Evolutionary conservation across 2,797 vertebrate genomes (phyloP).

Genomic region (Carapus acus): DNA sequence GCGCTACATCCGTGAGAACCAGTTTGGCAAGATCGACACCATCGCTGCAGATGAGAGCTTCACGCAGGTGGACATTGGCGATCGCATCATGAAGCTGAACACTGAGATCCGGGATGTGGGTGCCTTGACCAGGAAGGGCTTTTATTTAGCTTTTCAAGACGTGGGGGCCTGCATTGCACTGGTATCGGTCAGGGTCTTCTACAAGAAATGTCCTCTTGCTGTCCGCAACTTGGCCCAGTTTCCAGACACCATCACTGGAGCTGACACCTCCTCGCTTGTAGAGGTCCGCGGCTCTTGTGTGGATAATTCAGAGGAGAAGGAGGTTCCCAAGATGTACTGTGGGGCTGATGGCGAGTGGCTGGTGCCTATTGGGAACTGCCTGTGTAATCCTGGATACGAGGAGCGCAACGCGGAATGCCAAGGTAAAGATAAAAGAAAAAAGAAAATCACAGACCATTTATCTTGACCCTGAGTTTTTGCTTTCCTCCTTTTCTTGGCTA

Average conservation of each 20-base stretch:
- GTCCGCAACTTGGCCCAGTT: constrained; percentile 94
- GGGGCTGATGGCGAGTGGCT: constrained; percentile 97
- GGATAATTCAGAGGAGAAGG: constrained; percentile 94
- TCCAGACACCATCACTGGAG: constrained; percentile 92
- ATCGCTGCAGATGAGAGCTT: constrained; percentile 97
- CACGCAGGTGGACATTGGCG: constrained; percentile 97
- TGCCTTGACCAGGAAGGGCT: constrained; percentile 84
- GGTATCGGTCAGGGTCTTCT: constrained; percentile 93
- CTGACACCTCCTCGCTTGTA: constrained; percentile 93
- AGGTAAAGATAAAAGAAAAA: constrained; percentile 72
- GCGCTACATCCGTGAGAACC: constrained; percentile 87
- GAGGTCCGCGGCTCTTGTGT: constrained; percentile 95
- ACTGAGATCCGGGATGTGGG: constrained; percentile 93
- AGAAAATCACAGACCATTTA: constrained; percentile 23
- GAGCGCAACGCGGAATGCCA: constrained; percentile 89
- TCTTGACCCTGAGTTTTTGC: too few relatives aligned
- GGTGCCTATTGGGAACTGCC: constrained; percentile 96
- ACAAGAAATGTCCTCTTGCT: constrained; percentile 91
- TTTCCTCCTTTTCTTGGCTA: constrained; percentile 1
- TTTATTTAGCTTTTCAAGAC: constrained; percentile 97
- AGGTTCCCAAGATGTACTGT: constrained; percentile 99
- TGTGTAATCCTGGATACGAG: constrained; percentile 93
- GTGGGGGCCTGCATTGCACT: constrained; percentile 95
- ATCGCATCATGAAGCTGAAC: constrained; percentile 97
- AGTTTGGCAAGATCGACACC: constrained; percentile 93